Evolutionary conservation across 2,888 invertebrate genomes (phyloP).

Genomic region (Ctenicera cuprea): DNA sequence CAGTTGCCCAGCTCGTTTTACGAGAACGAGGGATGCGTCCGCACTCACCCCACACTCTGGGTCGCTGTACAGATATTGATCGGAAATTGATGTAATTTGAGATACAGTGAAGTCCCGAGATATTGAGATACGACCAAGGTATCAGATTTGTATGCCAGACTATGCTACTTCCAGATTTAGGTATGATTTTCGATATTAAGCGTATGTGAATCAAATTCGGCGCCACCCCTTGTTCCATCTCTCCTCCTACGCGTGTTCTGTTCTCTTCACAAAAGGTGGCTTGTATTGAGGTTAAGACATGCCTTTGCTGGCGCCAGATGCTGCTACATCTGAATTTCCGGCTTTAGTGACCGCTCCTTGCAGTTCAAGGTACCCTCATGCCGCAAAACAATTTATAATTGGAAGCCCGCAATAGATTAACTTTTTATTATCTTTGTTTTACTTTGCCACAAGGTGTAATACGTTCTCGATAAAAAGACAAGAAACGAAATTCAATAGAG

Average conservation of each 20-base stretch:
- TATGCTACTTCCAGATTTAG: conserved; percentile 60
- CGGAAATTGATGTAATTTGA: conserved; percentile 71
- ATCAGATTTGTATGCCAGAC: conserved; percentile 52
- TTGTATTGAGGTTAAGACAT: conserved; percentile 46
- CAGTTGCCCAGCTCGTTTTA: conserved; percentile 60
- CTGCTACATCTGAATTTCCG: conserved; percentile 37
- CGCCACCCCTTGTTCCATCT: conserved; percentile 34
- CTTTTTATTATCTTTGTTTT: background rate
- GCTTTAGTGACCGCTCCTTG: conserved; percentile 29
- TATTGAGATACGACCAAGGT: conserved; percentile 60
- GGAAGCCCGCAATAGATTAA: background rate
- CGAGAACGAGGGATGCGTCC: conserved; percentile 55
- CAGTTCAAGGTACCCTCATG: conserved; percentile 12
- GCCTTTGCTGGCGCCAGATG: conserved; percentile 48
- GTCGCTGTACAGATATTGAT: conserved; percentile 67
- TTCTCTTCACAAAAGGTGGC: conserved; percentile 43
- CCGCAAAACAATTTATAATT: conserved; percentile 27
- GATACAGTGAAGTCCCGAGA: conserved; percentile 66
- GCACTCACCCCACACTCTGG: conserved; percentile 56
- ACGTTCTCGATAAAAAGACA: too few relatives aligned
- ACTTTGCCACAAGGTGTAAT: too few relatives aligned
- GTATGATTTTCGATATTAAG: conserved; percentile 63
- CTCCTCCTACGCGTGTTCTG: conserved; percentile 25
- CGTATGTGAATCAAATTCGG: conserved; percentile 58
- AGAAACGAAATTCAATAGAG: too few relatives aligned